phyloP scores from a whole-genome alignment of 2,797 vertebrate genomes.

The Falco concolor region DNA sequence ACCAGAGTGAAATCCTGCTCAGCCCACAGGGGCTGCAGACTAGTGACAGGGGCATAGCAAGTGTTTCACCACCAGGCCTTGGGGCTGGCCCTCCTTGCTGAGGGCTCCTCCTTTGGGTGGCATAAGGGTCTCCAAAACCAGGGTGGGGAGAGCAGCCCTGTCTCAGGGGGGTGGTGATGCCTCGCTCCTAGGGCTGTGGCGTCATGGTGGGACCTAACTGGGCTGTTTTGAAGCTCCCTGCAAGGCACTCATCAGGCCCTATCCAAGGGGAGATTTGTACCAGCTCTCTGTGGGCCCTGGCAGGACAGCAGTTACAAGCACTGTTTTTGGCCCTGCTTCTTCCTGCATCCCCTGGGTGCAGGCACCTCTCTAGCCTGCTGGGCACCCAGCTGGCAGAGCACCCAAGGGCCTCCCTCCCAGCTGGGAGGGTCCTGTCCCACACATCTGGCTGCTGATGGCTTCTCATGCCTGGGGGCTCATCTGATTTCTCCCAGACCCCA shows the following conservation, averaged over 20 bases:
- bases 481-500: background rate
- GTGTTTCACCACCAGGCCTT: background rate
- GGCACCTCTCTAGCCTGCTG: accelerated
- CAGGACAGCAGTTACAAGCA: background rate
- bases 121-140: background rate
- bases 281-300: background rate
- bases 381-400: background rate
- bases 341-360: background rate
- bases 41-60: accelerated
- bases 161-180: accelerated
- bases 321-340: background rate
- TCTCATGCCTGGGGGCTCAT: background rate
- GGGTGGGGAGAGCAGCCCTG: background rate
- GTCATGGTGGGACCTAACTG: background rate
- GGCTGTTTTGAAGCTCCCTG: background rate
- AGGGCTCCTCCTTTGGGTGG: background rate
- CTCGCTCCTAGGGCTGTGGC: background rate
- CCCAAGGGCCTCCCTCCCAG: background rate
- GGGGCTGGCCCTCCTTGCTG: background rate
- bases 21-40: background rate
- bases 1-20: background rate
- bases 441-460: background rate
- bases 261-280: background rate
- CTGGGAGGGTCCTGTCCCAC: background rate
- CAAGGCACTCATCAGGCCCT: background rate